phyloP scores from a whole-genome alignment of 2,797 vertebrate genomes.

The Lepus oiostolus region DNA sequence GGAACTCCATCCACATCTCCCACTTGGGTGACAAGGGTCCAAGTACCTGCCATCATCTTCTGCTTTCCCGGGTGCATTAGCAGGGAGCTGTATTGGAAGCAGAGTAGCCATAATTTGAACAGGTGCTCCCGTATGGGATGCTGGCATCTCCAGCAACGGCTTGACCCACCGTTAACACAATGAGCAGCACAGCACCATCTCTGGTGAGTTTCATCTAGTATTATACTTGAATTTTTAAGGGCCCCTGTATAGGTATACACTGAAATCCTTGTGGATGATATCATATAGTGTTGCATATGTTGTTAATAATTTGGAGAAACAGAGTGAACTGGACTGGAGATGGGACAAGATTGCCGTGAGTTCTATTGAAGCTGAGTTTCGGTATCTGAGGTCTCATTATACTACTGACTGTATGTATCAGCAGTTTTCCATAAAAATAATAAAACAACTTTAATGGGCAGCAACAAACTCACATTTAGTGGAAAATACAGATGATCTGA shows the following conservation, averaged over 20 bases:
- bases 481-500: background rate
- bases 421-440: background rate
- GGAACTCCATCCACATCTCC: too few species aligned
- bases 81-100: too few species aligned
- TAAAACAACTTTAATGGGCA: background rate
- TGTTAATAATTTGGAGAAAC: background rate
- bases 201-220: constrained; percentile 23
- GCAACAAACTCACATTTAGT: background rate
- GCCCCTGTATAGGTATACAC: background rate
- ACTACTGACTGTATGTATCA: background rate
- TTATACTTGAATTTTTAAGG: constrained; percentile 22
- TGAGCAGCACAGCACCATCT: background rate
- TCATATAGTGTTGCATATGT: background rate
- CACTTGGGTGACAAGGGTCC: too few species aligned
- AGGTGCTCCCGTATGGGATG: too few species aligned
- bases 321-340: background rate
- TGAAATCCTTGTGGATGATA: background rate
- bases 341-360: background rate
- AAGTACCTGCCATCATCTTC: too few species aligned
- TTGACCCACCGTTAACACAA: too few species aligned
- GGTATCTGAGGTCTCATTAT: background rate
- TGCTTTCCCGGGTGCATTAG: too few species aligned
- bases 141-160: too few species aligned
- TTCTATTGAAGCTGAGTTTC: background rate
- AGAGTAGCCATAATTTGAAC: too few species aligned